Conservation (phyloP, 2,113 vertebrate species). For the Sula dactylatra region DNA sequence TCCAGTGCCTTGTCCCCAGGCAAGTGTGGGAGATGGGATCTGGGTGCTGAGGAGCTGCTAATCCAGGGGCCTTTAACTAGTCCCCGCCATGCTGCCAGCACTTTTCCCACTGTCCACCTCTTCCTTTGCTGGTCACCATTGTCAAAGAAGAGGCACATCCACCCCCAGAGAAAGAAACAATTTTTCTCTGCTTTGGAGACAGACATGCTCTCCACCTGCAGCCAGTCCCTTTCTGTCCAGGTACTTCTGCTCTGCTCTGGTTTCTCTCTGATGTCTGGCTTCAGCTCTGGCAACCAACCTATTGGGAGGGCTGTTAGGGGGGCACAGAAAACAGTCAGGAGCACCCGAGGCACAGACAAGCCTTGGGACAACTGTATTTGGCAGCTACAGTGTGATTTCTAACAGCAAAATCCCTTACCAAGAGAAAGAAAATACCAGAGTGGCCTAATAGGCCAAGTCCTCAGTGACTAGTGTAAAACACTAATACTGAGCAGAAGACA, state of each 20-base stretch:
- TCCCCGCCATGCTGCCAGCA: fast-evolving
- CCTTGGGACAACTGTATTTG: neutral
- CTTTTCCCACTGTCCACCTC: neutral
- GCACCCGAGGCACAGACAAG: neutral
- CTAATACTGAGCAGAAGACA: neutral
- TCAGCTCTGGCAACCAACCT: neutral
- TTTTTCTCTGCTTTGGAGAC: neutral
- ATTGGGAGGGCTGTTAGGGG: fast-evolving
- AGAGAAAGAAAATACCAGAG: neutral
- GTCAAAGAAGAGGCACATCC: neutral
- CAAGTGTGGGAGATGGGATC: neutral
- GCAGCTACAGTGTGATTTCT: neutral
- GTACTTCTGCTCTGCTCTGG: neutral
- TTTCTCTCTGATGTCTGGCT: neutral
- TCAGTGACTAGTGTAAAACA: neutral
- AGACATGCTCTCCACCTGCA: fast-evolving
- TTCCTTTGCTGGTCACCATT: neutral
- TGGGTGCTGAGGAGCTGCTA: neutral
- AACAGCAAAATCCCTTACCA: neutral
- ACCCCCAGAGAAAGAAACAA: neutral
- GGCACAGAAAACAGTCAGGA: neutral
- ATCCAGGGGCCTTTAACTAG: neutral
- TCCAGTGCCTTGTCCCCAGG: neutral
- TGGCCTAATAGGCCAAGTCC: neutral
- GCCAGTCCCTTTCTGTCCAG: neutral